Conservation (phyloP, 2,113 vertebrate species). For the Pygoscelis adeliae region DNA sequence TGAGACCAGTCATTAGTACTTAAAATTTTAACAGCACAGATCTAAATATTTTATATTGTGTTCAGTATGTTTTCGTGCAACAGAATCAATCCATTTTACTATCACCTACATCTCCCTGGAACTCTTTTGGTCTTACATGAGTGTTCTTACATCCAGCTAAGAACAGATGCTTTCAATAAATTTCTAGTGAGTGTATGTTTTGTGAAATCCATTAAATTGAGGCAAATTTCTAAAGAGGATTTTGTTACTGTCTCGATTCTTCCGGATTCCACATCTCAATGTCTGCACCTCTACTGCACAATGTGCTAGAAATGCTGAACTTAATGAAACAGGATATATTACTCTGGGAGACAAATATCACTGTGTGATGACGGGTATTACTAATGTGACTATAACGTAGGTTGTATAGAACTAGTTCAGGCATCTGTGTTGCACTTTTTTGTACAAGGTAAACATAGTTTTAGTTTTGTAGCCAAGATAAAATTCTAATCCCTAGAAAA, state of each 20-base stretch:
- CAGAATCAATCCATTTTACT: neutral
- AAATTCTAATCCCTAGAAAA: neutral
- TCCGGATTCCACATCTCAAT: neutral
- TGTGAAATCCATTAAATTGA: neutral
- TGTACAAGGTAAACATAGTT: neutral
- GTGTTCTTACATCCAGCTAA: neutral
- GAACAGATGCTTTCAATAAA: neutral
- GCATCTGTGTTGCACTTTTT: neutral
- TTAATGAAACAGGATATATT: neutral
- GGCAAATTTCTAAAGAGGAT: neutral
- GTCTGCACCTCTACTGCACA: neutral
- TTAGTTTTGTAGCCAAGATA: neutral
- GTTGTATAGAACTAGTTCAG: neutral
- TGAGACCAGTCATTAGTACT: neutral
- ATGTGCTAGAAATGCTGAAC: neutral
- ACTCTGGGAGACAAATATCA: neutral
- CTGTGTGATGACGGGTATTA: neutral
- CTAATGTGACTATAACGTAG: neutral
- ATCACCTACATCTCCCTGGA: neutral
- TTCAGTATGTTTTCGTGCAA: neutral
- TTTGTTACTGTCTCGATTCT: neutral
- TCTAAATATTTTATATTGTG: neutral
- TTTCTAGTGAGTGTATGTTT: neutral
- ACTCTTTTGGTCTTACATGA: neutral
- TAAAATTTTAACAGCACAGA: neutral